A percentile compares a stretch with the other conserved stretches of the same genome.
Evolutionary conservation across 2,888 invertebrate genomes (phyloP).

Genomic region (Spisula solida): DNA sequence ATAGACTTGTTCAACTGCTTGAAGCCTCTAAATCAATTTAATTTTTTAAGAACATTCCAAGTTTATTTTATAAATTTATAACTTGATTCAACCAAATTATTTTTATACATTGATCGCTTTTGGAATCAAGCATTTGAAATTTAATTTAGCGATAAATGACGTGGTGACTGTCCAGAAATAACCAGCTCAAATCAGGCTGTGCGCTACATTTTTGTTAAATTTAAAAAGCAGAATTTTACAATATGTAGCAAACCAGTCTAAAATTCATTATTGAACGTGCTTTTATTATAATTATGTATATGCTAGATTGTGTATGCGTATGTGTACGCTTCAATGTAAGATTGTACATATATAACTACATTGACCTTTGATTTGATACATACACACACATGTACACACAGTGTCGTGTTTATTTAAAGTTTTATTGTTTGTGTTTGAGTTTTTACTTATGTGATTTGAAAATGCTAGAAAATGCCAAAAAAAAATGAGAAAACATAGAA

Average conservation of each 20-base stretch:
- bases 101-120: background rate
- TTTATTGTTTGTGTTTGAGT: slow-evolving; percentile 21
- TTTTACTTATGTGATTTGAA: background rate
- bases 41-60: background rate
- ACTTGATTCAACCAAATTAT: too few relatives aligned
- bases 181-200: background rate
- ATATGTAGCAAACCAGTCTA: background rate
- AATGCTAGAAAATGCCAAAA: slow-evolving; percentile 43
- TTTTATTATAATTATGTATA: background rate
- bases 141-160: too few relatives aligned
- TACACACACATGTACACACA: background rate
- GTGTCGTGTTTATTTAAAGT: background rate
- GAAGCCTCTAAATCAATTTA: background rate
- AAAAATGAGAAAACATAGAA: slow-evolving; percentile 36
- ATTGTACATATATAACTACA: background rate
- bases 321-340: background rate
- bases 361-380: background rate
- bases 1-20: background rate
- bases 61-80: too few relatives aligned
- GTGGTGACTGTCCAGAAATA: background rate
- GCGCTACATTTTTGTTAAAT: background rate
- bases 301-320: background rate
- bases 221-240: background rate
- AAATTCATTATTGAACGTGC: background rate
- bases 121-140: background rate